Conservation (phyloP, 2,888 invertebrate species). For the Aspidiotus rigidus region DNA sequence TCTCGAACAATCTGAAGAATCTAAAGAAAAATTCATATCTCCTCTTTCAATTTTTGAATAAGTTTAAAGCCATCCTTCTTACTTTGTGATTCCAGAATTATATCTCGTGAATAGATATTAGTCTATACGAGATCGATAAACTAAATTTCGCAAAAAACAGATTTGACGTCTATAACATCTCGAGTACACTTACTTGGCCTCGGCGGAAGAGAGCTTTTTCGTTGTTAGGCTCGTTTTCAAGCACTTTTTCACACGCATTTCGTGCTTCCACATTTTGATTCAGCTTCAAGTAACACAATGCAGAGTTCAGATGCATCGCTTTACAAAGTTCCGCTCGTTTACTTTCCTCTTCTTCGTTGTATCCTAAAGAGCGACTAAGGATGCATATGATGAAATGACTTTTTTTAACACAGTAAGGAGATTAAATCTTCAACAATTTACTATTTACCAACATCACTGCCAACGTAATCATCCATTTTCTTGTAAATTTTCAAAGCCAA, state of each 20-base stretch:
- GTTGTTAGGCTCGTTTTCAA: conserved; percentile 63
- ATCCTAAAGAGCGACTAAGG: conserved; percentile 40
- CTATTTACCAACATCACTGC: conserved; percentile 47
- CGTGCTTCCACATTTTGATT: conserved; percentile 63
- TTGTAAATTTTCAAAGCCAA: conserved; percentile 81
- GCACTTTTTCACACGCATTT: conserved; percentile 64
- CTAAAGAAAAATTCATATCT: neutral
- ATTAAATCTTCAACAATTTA: too few relatives aligned
- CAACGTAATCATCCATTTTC: conserved; percentile 59
- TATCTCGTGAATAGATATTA: too few relatives aligned
- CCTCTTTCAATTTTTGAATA: too few relatives aligned
- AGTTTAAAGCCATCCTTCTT: too few relatives aligned
- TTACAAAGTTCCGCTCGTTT: conserved; percentile 52
- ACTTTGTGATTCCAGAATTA: neutral
- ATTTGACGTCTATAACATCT: neutral
- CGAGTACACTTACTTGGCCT: conserved; percentile 52
- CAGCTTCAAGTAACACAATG: conserved; percentile 69
- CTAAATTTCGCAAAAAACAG: neutral
- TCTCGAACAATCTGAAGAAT: neutral
- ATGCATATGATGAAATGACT: neutral
- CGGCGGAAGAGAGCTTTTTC: conserved; percentile 84
- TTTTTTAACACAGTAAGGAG: too few relatives aligned
- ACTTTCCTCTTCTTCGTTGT: conserved; percentile 45
- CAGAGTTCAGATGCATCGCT: conserved; percentile 68
- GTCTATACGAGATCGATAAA: too few relatives aligned